Evolutionary conservation across 1,140 invertebrate species (phyloP).

Genomic region (Drosophila pandora): DNA sequence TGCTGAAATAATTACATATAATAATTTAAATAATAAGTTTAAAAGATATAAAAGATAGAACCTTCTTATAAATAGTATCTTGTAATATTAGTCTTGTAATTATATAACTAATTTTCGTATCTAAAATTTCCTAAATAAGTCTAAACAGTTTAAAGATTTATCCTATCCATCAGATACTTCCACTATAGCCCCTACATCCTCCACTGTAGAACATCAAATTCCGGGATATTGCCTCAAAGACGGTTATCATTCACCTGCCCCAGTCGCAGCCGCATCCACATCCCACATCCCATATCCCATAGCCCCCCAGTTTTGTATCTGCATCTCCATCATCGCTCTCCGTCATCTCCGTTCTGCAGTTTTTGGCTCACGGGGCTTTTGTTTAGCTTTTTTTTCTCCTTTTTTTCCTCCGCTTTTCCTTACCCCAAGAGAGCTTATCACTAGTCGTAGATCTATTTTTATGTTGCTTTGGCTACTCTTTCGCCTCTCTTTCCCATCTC

Average conservation of each 20-base stretch:
- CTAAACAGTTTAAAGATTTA: no score
- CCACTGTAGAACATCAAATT: no score
- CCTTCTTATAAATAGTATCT: no score
- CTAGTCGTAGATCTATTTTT: slow-evolving; percentile 72
- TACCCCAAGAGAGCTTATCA: slow-evolving; percentile 47
- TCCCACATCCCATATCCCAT: slow-evolving; percentile 16
- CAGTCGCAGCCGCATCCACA: slow-evolving; percentile 23
- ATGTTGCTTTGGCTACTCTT: slow-evolving; percentile 60
- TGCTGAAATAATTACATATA: no score
- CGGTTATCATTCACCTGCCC: slow-evolving; percentile 47
- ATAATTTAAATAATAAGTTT: no score
- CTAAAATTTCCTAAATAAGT: no score
- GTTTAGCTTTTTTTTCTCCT: slow-evolving; percentile 36
- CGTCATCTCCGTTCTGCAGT: slow-evolving; percentile 36
- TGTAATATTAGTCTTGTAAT: no score
- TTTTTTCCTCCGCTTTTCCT: slow-evolving; percentile 36
- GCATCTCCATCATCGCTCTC: slow-evolving; percentile 24
- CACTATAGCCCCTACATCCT: no score
- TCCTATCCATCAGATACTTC: neutral
- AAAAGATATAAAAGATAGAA: no score
- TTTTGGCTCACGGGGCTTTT: slow-evolving; percentile 54
- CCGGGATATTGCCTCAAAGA: neutral
- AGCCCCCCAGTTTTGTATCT: slow-evolving; percentile 5
- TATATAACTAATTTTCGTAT: no score
- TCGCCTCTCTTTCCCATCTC: slow-evolving; percentile 12